Evolutionary conservation across 2,888 invertebrate species (phyloP).

Genomic region (Hypolimnas misippus): DNA sequence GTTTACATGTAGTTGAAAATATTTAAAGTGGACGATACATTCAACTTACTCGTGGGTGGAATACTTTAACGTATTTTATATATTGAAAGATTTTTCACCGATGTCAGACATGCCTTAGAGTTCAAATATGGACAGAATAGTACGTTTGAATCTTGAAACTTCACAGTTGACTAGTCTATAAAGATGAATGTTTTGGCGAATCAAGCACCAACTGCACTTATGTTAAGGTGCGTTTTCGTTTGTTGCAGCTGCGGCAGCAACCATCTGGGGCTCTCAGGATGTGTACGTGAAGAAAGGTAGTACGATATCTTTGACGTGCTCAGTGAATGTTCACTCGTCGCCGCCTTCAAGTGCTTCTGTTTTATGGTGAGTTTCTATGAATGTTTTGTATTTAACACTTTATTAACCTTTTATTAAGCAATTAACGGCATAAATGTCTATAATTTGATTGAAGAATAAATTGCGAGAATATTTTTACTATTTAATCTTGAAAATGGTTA

Average conservation of each 20-base stretch:
- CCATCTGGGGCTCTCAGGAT: constrained; percentile 93
- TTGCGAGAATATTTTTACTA: too few species aligned
- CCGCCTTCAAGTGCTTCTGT: constrained; percentile 89
- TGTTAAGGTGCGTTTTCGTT: constrained; percentile 53
- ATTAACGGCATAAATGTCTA: too few species aligned
- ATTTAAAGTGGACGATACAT: constrained; percentile 7
- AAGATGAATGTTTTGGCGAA: constrained; percentile 9
- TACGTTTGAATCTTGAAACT: constrained; percentile 41
- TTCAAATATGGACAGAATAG: constrained; percentile 32
- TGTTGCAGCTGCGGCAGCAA: constrained; percentile 92
- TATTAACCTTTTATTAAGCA: too few species aligned
- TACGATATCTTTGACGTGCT: constrained; percentile 94
- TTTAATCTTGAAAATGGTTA: too few species aligned
- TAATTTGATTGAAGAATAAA: too few species aligned
- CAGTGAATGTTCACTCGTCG: constrained; percentile 93
- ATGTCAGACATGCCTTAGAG: constrained; percentile 24
- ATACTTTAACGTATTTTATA: constrained; percentile 12
- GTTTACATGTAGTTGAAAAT: background rate
- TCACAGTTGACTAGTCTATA: constrained; percentile 35
- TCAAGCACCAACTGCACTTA: constrained; percentile 23
- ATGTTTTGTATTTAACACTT: background rate
- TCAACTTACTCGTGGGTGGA: background rate
- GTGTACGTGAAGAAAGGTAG: constrained; percentile 95
- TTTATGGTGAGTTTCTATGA: constrained; percentile 81
- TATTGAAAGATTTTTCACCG: constrained; percentile 29